Conservation (phyloP, 2,797 vertebrate genomes). For the Cossypha niveicapilla region DNA sequence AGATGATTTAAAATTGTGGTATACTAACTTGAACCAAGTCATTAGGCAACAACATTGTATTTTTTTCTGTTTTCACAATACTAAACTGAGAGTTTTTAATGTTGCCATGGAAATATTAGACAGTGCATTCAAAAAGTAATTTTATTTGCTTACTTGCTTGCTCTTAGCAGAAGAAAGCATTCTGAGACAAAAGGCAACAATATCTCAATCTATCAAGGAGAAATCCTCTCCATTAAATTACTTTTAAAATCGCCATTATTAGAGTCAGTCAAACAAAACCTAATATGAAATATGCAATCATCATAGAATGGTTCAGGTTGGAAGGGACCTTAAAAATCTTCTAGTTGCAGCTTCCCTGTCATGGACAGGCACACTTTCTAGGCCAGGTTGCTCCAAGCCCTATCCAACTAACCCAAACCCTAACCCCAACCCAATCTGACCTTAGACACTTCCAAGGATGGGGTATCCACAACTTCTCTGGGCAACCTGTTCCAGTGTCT, state of each 20-base stretch:
- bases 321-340: background rate
- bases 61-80: background rate
- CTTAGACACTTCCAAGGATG: background rate
- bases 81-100: background rate
- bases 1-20: background rate
- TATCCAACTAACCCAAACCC: rapidly evolving
- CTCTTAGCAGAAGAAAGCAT: background rate
- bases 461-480: background rate
- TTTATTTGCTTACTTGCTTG: constrained; percentile 4
- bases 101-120: constrained; percentile 22
- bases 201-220: background rate
- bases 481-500: background rate
- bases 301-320: background rate
- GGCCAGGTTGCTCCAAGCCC: background rate
- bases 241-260: background rate
- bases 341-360: background rate
- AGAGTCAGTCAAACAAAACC: background rate
- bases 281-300: background rate
- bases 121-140: background rate
- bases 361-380: background rate
- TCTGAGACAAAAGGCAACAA: background rate
- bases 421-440: background rate
- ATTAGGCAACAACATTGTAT: background rate
- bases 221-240: background rate
- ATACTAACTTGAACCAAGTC: background rate